phyloP scores from a whole-genome alignment of 2,113 vertebrate species.

The Lasiurus cinereus region DNA sequence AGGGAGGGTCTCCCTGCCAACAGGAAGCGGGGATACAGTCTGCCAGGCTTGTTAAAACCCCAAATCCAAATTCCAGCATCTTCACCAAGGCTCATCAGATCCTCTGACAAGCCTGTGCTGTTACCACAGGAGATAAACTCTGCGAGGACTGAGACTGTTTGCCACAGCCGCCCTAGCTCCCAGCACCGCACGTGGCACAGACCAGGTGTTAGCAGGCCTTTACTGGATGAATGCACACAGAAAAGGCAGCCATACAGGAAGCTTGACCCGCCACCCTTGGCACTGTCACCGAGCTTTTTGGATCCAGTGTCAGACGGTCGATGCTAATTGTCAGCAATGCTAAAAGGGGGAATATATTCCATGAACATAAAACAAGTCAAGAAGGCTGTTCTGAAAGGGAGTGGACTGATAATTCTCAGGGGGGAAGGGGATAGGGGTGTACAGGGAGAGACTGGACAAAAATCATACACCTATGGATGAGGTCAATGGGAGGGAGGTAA shows the following conservation, averaged over 20 bases:
- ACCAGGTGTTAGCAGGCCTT: background rate
- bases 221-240: background rate
- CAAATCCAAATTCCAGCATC: background rate
- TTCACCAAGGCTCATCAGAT: background rate
- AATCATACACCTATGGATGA: no score
- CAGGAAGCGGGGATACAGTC: background rate
- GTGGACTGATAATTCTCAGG: no score
- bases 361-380: background rate
- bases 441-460: no score
- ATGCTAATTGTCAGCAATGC: background rate
- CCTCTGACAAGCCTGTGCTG: background rate
- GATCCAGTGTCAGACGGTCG: background rate
- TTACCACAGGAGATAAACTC: background rate
- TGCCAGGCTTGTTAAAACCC: background rate
- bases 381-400: slow-evolving; percentile 36
- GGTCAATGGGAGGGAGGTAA: no score
- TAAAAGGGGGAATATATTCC: background rate
- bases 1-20: background rate
- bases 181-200: background rate
- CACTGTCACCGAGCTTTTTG: background rate
- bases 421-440: no score
- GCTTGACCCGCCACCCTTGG: background rate
- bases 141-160: background rate
- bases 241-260: background rate
- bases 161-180: background rate